Evolutionary conservation across 92 coral and sea anemone genomes (phyloP), one percentile per base, ranked within the genome.

Genomic region (Hydrozoanthus gracilis): DNA sequence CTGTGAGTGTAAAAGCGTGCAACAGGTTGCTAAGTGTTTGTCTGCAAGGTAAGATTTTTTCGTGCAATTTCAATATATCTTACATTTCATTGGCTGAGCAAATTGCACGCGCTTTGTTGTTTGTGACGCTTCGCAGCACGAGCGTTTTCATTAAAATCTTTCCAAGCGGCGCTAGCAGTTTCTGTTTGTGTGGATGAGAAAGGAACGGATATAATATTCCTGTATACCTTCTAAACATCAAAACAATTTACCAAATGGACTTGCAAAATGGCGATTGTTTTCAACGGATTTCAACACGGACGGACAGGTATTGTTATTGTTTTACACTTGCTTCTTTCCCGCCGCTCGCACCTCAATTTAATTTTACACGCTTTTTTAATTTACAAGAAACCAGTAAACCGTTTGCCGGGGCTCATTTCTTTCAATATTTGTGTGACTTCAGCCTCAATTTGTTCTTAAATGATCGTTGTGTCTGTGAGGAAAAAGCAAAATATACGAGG

Each of bases 51-150:
- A 71, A 71, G 76, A 71, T 71, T 71, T 71, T 71, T 71, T 71
- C 54, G 76, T 71, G 76, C 54, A 71, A 7, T 6, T 71, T 71
- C 52, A 71, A 44, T 71, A 71, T 44, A 44, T 45, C 76, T 71
- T 71, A 45, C 76, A 71, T 71, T 71, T 71, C 76, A 75, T 15
- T 49, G 79, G 79, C 79, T 18, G 79, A 75, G 27, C 9, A 51
- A 75, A 75, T 0, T 18, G 60, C 79, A 16, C 79, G 79, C 79
- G 79, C 79, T 75, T 75, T 75, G 79, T 49, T 48, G 79, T 75
- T 75, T 75, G 79, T 75, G 79, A 75, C 79, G 79, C 79, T 75
- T 47, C 13, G 79, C 50, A 8, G 64, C 79, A 75, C 79, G 79
- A 75, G 79, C 79, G 3, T 48, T 48, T 75, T 15, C 46, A 49